Evolutionary conservation across 2,888 invertebrate species (phyloP).

Genomic region (Lepidocyrtinus sp.): DNA sequence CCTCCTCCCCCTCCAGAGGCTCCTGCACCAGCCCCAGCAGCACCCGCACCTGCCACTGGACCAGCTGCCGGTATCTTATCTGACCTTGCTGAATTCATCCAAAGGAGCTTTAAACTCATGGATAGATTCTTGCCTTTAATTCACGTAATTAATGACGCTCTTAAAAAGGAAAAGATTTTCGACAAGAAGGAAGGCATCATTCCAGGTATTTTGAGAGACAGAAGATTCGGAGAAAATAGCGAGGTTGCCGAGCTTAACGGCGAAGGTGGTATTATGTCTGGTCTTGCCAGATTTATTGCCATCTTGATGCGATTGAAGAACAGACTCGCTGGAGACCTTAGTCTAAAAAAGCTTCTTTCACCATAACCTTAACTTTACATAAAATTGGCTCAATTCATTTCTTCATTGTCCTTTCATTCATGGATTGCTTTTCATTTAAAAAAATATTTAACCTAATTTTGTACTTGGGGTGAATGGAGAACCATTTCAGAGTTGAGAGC

Average conservation of each 20-base stretch:
- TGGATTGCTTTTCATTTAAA: too few relatives aligned
- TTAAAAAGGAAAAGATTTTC: constrained; percentile 28
- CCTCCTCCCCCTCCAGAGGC: background rate
- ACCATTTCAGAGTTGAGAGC: too few relatives aligned
- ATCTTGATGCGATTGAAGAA: constrained; percentile 22
- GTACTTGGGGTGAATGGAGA: too few relatives aligned
- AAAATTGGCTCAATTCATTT: too few relatives aligned
- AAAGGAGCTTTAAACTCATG: constrained; percentile 19
- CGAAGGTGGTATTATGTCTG: constrained; percentile 37
- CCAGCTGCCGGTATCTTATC: background rate
- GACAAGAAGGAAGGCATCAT: constrained; percentile 19
- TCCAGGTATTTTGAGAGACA: constrained; percentile 1
- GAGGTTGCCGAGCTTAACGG: background rate
- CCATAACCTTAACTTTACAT: too few relatives aligned
- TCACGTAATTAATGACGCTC: constrained; percentile 36
- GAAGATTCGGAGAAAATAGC: constrained; percentile 23
- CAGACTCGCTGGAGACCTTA: constrained; percentile 21
- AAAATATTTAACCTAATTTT: too few relatives aligned
- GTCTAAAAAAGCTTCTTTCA: constrained; percentile 28
- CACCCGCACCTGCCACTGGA: background rate
- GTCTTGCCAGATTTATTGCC: constrained; percentile 24
- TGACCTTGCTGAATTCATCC: constrained; percentile 40
- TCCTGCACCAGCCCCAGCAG: background rate
- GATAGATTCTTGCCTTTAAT: constrained; percentile 39
- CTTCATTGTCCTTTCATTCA: too few relatives aligned